phyloP scores from a whole-genome alignment of 2,797 vertebrate species.

The Tragopan temminckii region DNA sequence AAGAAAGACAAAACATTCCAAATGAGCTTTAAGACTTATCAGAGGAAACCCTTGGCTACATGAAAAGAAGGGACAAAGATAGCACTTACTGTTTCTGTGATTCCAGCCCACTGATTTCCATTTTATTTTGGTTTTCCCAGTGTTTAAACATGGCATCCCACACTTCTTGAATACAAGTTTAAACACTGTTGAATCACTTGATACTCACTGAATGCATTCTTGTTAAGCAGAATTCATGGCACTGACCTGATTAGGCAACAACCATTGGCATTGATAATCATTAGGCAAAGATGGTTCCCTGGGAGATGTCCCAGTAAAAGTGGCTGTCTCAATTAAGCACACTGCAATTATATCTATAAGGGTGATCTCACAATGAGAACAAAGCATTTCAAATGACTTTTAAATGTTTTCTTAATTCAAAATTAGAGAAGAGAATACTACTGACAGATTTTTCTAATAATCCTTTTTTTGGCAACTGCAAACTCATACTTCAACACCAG shows the following conservation, averaged over 20 bases:
- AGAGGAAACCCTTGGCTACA: neutral
- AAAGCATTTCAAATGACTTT: neutral
- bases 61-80: neutral
- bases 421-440: neutral
- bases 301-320: conserved; percentile 72
- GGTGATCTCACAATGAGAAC: conserved; percentile 19
- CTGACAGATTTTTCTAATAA: neutral
- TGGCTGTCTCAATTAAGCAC: conserved; percentile 59
- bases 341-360: conserved; percentile 48
- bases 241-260: conserved; percentile 58
- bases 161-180: conserved; percentile 1
- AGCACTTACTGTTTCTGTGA: neutral
- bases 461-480: neutral
- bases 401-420: neutral
- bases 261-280: conserved; percentile 55
- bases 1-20: neutral
- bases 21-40: neutral
- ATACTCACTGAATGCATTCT: neutral
- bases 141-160: conserved; percentile 9
- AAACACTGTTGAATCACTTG: conserved; percentile 21
- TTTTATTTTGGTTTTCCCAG: conserved; percentile 5
- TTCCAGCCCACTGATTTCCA: neutral
- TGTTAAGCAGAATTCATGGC: conserved; percentile 32
- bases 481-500: neutral
- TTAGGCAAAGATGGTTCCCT: conserved; percentile 54